These are phyloP conservation scores for Sceloporus undulatus DNA, from an alignment of 2,113 vertebrate genomes.

Conservation along the genomic window DNA sequence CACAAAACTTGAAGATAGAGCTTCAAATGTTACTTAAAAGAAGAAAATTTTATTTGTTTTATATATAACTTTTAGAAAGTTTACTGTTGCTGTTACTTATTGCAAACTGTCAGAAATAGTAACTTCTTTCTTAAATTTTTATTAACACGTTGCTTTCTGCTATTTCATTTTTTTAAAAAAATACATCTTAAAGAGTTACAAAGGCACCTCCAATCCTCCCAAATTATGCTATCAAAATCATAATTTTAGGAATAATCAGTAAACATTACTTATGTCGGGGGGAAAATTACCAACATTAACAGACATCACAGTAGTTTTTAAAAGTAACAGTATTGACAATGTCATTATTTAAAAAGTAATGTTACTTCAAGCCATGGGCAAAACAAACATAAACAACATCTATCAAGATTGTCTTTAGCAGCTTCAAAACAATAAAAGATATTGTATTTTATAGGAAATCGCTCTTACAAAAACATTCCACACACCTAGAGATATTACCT, in stretches of 20 bases:
- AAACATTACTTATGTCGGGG: not conserved
- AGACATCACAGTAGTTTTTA: not conserved
- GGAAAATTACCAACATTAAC: not conserved
- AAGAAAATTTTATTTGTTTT: no score
- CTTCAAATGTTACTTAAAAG: no score
- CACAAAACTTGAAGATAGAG: not conserved
- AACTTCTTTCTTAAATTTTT: not conserved
- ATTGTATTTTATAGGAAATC: not conserved
- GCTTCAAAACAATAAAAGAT: not conserved
- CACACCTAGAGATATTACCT: conserved; percentile 67
- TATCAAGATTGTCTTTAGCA: not conserved
- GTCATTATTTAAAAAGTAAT: not conserved
- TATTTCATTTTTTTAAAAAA: not conserved
- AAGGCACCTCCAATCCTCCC: not conserved
- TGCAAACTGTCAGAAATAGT: not conserved
- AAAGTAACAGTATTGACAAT: not conserved
- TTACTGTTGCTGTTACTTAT: not conserved
- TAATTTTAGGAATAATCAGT: not conserved
- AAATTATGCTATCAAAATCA: not conserved
- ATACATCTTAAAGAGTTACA: not conserved
- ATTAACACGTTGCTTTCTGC: not conserved
- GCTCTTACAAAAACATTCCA: conserved; percentile 12
- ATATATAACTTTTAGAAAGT: not conserved
- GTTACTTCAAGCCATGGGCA: not conserved
- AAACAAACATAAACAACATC: not conserved